phyloP scores from a whole-genome alignment of 2,888 invertebrate genomes.

The Kryphioiulus occultus region DNA sequence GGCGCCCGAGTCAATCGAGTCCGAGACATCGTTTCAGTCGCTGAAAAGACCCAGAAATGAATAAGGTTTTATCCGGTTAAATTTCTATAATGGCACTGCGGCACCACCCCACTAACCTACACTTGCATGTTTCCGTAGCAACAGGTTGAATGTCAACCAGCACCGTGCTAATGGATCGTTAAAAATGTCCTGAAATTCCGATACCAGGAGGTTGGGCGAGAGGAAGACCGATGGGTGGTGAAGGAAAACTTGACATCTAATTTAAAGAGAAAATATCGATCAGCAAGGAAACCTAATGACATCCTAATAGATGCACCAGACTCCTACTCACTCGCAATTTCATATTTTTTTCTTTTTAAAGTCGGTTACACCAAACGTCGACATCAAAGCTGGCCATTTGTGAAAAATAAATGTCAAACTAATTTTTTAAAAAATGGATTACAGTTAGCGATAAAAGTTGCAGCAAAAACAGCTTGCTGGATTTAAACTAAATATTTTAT shows the following conservation, averaged over 20 bases:
- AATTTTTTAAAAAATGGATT: no score
- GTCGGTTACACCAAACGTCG: neutral
- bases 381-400: no score
- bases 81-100: neutral
- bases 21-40: neutral
- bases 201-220: neutral
- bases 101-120: neutral
- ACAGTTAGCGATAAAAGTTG: no score
- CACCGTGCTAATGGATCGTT: conserved; percentile 9
- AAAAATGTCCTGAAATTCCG: conserved; percentile 10
- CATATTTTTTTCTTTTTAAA: neutral
- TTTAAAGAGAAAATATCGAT: conserved; percentile 17
- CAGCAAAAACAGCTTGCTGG: no score
- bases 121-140: conserved; percentile 13
- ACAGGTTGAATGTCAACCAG: conserved; percentile 27
- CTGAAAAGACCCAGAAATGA: neutral
- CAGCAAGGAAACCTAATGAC: neutral
- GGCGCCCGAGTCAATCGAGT: neutral
- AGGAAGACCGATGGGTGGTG: conserved; percentile 3
- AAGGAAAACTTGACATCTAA: conserved; percentile 1
- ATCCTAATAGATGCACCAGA: neutral
- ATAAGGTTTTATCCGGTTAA: neutral
- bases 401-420: no score
- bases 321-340: neutral
- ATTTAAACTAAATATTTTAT: no score